Base-by-base conservation (phyloP, 1,140 invertebrate species). In the Medauroidea extradentata region DNA sequence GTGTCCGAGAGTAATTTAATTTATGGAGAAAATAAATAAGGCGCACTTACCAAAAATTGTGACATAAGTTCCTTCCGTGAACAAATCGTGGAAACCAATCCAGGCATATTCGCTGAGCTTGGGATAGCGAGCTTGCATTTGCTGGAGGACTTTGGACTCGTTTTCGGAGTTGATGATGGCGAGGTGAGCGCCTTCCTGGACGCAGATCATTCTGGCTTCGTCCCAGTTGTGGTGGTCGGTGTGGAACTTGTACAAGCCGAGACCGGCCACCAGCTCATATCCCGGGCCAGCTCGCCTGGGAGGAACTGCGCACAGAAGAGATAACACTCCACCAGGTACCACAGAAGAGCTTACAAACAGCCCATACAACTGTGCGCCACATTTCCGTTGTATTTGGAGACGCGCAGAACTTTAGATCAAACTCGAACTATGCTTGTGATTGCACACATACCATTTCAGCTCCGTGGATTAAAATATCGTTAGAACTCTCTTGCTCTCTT, bases 171-270 rank as follows among this genome's bases (percentile, higher is more conserved):
- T 76, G 43, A 74, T 66, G 13, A 75, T 68, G 21, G 67, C 69
- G 7, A 74, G 61, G 38, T 68, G 57, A 18, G 69, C 71, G 63
- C 71, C 69, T 55, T 75, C 73, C 8, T 69, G 60, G 49, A 67
- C 69, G 50, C 74, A 75, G 1, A 67, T 62, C 19, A 67, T 54
- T 42, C 70, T 71, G 3, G 73, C 73, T 27, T 74, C 71, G 48
- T 71, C 65, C 71, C 72, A 76, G 7, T 65, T 67, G 24, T 71
- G 60, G 8, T 69, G 67, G 59, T 73, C 71, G 1, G 50, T 51
- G 55, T 75, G 74, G 57, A 72, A 73, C 34, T 74, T 75, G 58
- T 74, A 74, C 59, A 73, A 76, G 3, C 75, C 74, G 19, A 73
- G 55, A 14, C 71, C 71, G 14, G 49, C 16, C 13, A 51, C 2